Conservation (phyloP, 2,797 vertebrate species). For the Lithobates pipiens region DNA sequence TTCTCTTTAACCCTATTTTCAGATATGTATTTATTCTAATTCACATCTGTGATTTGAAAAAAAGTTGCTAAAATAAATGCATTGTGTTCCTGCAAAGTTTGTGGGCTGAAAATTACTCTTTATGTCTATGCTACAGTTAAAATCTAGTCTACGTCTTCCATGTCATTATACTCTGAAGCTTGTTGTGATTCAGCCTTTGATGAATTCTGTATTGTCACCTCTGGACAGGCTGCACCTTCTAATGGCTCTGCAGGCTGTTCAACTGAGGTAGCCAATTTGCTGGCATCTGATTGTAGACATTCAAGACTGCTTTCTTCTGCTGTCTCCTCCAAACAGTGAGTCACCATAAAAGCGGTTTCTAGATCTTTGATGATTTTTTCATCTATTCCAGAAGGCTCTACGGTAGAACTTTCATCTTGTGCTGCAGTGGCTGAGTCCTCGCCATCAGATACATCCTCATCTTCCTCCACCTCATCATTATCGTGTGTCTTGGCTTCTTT, state of each 20-base stretch:
- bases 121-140: not conserved
- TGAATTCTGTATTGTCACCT: not conserved
- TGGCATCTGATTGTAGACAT: constrained; percentile 32
- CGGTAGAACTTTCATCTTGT: not conserved
- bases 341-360: constrained; percentile 76
- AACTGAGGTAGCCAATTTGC: not conserved
- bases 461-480: constrained; percentile 59
- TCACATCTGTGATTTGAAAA: too few species aligned
- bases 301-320: constrained; percentile 56
- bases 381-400: constrained; percentile 69
- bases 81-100: not conserved
- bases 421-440: constrained; percentile 46
- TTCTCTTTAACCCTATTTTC: too few species aligned
- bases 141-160: constrained; percentile 71
- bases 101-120: not conserved
- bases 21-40: too few species aligned
- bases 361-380: constrained; percentile 81
- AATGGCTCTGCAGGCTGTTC: not conserved
- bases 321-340: constrained; percentile 63
- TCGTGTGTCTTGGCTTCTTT: constrained; percentile 79
- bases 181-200: constrained; percentile 15
- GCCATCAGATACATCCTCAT: constrained; percentile 57
- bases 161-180: constrained; percentile 59
- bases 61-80: not conserved
- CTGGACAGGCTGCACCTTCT: constrained; percentile 24